phyloP scores from a whole-genome alignment of 2,888 invertebrate genomes.

The Patella ulyssiponensis region DNA sequence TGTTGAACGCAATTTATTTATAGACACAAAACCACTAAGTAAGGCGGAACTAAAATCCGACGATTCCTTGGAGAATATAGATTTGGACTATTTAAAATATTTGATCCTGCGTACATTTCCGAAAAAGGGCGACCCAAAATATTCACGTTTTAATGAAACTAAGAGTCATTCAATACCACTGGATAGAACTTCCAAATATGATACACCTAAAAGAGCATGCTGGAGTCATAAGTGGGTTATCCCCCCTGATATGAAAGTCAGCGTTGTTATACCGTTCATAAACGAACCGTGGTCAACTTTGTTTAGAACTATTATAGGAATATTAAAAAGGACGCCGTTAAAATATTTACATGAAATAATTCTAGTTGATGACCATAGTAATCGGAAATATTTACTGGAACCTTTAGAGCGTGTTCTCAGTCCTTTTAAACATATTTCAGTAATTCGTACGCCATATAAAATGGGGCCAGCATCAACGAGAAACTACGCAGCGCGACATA shows the following conservation, averaged over 20 bases:
- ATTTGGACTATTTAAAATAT: background rate
- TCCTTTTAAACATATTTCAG: background rate
- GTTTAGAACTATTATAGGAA: background rate
- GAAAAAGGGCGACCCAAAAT: background rate
- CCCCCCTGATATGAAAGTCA: background rate
- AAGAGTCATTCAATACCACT: background rate
- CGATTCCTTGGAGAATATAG: too few species aligned
- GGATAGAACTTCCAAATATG: background rate
- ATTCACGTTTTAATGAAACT: background rate
- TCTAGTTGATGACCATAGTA: background rate
- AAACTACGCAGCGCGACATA: background rate
- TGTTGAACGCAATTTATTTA: too few species aligned
- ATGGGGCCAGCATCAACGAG: background rate
- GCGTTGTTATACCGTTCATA: background rate
- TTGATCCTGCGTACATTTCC: background rate
- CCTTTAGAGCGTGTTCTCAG: background rate
- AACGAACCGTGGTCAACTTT: slow-evolving; percentile 2
- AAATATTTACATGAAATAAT: background rate
- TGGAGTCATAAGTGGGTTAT: background rate
- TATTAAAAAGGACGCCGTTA: background rate
- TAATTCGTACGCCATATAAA: background rate
- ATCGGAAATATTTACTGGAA: background rate
- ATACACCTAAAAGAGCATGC: background rate
- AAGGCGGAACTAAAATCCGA: too few species aligned
- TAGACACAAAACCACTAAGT: too few species aligned